These are phyloP conservation scores for Cephus sareptanus DNA, from an alignment of 2,888 invertebrate species.

Conservation along the genomic window DNA sequence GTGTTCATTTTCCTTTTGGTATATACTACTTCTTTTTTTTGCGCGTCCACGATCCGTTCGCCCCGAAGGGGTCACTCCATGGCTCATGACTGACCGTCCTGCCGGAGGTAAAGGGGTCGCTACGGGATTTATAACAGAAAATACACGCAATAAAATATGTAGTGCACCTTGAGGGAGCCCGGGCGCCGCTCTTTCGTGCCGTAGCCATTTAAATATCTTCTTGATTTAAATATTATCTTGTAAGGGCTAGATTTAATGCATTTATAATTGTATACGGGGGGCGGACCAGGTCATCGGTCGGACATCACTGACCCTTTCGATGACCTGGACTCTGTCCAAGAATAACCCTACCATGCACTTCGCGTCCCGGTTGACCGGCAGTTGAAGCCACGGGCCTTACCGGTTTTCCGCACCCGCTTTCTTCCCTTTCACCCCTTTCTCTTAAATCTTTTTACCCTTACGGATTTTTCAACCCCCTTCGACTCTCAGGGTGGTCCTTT, in stretches of 20 bases:
- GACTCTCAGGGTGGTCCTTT: background rate
- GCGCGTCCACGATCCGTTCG: conserved; percentile 8
- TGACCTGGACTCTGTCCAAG: conserved; percentile 46
- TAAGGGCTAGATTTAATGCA: conserved; percentile 61
- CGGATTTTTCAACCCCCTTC: background rate
- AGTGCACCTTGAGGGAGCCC: conserved; percentile 15
- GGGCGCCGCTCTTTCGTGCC: conserved; percentile 36
- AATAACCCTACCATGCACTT: conserved; percentile 32
- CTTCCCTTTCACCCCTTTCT: conserved; percentile 16
- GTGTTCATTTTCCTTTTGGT: conserved; percentile 21
- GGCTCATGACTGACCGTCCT: conserved; percentile 20
- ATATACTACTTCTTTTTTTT: conserved; percentile 11
- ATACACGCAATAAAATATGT: conserved; percentile 60
- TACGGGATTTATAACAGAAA: conserved; percentile 60
- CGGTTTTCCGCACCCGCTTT: conserved; percentile 31
- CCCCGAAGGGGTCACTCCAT: background rate
- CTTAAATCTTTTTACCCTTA: background rate
- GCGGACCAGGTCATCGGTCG: conserved; percentile 61
- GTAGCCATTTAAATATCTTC: conserved; percentile 54
- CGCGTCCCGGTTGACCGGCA: conserved; percentile 40
- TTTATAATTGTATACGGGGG: conserved; percentile 62
- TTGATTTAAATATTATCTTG: conserved; percentile 52
- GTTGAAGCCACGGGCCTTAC: conserved; percentile 55
- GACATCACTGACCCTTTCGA: conserved; percentile 59
- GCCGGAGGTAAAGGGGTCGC: conserved; percentile 20